Conservation (phyloP, 2,113 vertebrate genomes). For the Psittacula cyanocephala region DNA sequence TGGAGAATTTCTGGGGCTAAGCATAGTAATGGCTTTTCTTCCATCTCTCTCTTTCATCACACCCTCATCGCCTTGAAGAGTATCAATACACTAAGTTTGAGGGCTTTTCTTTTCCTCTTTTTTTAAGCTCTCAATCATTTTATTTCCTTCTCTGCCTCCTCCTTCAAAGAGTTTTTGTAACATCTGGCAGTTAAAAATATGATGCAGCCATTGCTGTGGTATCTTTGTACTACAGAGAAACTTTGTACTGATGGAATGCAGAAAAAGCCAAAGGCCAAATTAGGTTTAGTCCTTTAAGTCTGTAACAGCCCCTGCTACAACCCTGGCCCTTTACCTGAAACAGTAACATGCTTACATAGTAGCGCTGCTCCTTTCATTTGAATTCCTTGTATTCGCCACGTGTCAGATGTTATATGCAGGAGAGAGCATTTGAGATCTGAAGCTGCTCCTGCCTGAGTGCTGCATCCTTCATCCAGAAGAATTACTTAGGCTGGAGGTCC, state of each 20-base stretch:
- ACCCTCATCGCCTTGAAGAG: slow-evolving; percentile 3
- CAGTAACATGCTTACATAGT: neutral
- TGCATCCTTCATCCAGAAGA: neutral
- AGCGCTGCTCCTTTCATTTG: neutral
- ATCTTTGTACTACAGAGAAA: neutral
- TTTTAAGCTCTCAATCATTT: neutral
- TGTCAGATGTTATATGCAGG: neutral
- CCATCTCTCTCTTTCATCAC: neutral
- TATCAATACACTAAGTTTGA: slow-evolving; percentile 38
- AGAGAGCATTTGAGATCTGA: neutral
- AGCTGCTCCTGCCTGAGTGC: neutral
- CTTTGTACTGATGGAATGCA: neutral
- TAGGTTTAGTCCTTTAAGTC: neutral
- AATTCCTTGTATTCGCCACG: neutral
- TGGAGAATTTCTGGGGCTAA: slow-evolving; percentile 71
- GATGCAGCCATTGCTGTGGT: neutral
- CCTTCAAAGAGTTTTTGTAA: neutral
- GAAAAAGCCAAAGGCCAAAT: neutral
- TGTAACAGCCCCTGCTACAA: neutral
- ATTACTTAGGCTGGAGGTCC: neutral
- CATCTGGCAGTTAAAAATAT: neutral
- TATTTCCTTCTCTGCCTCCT: neutral
- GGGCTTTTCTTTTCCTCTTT: neutral
- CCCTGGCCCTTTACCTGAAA: neutral
- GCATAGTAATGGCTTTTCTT: slow-evolving; percentile 31